These are phyloP conservation scores for Habroteleia sp. DNA, from an alignment of 2,888 invertebrate species.

Conservation along the genomic window DNA sequence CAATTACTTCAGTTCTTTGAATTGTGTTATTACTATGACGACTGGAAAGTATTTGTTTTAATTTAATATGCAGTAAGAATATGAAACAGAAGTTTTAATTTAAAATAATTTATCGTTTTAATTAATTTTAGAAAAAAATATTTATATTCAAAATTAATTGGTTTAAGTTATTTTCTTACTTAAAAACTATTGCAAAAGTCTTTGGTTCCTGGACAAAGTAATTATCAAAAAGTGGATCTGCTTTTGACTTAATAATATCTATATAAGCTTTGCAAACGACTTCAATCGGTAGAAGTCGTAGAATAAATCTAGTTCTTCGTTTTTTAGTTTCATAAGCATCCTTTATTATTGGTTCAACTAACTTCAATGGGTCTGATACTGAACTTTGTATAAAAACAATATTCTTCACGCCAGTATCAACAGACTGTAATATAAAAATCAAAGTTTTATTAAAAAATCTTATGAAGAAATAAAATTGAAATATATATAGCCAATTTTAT, in stretches of 20 bases:
- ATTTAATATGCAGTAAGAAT: too few relatives aligned
- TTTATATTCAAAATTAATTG: neutral
- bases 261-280: conserved; percentile 88
- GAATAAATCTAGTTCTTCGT: conserved; percentile 88
- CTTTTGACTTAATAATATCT: conserved; percentile 87
- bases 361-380: conserved; percentile 87
- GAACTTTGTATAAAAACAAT: conserved; percentile 92
- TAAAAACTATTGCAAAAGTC: conserved; percentile 89
- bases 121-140: conserved; percentile 3
- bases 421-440: conserved; percentile 82
- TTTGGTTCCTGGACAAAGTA: conserved; percentile 87
- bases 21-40: conserved; percentile 89
- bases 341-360: conserved; percentile 87
- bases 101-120: conserved; percentile 4
- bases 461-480: too few relatives aligned
- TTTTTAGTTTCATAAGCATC: conserved; percentile 86
- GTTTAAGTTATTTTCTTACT: conserved; percentile 78
- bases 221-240: conserved; percentile 86
- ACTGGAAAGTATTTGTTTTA: conserved; percentile 77
- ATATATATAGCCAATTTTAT: too few relatives aligned
- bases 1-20: conserved; percentile 87
- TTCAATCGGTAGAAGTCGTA: conserved; percentile 91
- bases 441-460: too few relatives aligned
- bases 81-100: neutral
- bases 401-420: conserved; percentile 91